Evolutionary conservation across 2,888 invertebrate genomes (phyloP).

Genomic region (Acleris holmiana): DNA sequence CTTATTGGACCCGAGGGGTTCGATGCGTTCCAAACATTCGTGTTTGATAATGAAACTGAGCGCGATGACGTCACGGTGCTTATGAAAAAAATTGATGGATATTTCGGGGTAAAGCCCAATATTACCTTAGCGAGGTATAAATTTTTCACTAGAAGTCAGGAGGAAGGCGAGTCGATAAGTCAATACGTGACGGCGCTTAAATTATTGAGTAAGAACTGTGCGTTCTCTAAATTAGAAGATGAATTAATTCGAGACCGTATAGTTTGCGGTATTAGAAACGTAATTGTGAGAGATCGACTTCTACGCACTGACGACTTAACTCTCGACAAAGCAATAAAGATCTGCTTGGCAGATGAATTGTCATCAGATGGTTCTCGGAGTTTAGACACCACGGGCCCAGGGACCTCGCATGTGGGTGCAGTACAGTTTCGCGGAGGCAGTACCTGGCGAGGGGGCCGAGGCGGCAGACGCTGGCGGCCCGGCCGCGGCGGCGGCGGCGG

Average conservation of each 20-base stretch:
- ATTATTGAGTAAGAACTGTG: slow-evolving; percentile 19
- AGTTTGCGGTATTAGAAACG: slow-evolving; percentile 29
- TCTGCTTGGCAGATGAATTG: background rate
- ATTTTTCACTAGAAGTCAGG: slow-evolving; percentile 8
- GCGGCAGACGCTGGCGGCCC: background rate
- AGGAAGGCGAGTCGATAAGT: slow-evolving; percentile 14
- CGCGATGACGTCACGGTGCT: background rate
- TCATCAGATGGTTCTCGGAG: background rate
- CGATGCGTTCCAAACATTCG: slow-evolving; percentile 16
- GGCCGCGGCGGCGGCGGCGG: background rate
- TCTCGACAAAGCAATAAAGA: background rate
- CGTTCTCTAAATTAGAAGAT: slow-evolving; percentile 14
- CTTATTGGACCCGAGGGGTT: slow-evolving; percentile 21
- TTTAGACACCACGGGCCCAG: background rate
- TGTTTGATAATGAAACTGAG: slow-evolving; percentile 6
- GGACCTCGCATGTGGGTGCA: background rate
- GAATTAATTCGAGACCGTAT: slow-evolving; percentile 33
- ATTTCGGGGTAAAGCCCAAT: slow-evolving; percentile 21
- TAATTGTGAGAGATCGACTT: slow-evolving; percentile 13
- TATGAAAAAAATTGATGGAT: slow-evolving; percentile 17
- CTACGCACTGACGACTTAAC: slow-evolving; percentile 14
- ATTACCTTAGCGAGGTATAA: slow-evolving; percentile 9
- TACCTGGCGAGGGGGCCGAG: background rate
- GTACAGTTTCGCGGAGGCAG: background rate
- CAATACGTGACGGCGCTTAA: slow-evolving; percentile 15